Percentiles rank a stretch among this genome's conserved stretches.
These are phyloP conservation scores for Mythimna lalbum DNA, from an alignment of 2,888 invertebrate genomes.

Conservation along the genomic window DNA sequence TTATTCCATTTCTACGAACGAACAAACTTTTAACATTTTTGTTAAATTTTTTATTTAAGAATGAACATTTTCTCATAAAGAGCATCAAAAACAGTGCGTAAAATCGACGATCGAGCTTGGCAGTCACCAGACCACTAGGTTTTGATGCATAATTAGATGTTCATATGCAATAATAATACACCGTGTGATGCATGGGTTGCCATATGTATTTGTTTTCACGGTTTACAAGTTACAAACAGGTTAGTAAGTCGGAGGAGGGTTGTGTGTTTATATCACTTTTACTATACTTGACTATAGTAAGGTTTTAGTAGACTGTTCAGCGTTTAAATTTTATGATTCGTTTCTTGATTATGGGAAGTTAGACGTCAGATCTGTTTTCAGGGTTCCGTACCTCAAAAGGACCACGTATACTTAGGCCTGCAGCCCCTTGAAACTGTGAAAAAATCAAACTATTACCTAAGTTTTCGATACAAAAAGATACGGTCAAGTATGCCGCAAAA, in stretches of 20 bases:
- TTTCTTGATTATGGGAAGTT: too few relatives aligned
- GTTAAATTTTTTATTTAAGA: too few relatives aligned
- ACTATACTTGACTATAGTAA: slow-evolving; percentile 4
- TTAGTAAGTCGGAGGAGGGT: slow-evolving; percentile 40
- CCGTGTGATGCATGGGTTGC: slow-evolving; percentile 46
- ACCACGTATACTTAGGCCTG: too few relatives aligned
- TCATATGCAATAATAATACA: slow-evolving; percentile 40
- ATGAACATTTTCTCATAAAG: slow-evolving; percentile 10
- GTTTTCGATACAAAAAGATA: too few relatives aligned
- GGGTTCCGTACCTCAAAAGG: too few relatives aligned
- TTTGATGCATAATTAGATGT: slow-evolving; percentile 36
- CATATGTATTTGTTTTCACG: slow-evolving; percentile 47
- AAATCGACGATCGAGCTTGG: slow-evolving; percentile 2
- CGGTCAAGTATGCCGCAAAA: too few relatives aligned
- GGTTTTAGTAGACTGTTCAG: slow-evolving; percentile 17
- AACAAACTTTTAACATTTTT: too few relatives aligned
- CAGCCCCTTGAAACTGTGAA: too few relatives aligned
- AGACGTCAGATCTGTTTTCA: too few relatives aligned
- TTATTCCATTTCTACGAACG: too few relatives aligned
- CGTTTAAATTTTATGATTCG: too few relatives aligned
- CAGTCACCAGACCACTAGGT: slow-evolving; percentile 21
- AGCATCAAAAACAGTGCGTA: slow-evolving; percentile 1
- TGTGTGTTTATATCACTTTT: slow-evolving; percentile 39
- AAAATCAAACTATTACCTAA: too few relatives aligned
- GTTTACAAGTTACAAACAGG: slow-evolving; percentile 42